phyloP scores from a whole-genome alignment of 2,888 invertebrate species.

The Dynastes grantii region DNA sequence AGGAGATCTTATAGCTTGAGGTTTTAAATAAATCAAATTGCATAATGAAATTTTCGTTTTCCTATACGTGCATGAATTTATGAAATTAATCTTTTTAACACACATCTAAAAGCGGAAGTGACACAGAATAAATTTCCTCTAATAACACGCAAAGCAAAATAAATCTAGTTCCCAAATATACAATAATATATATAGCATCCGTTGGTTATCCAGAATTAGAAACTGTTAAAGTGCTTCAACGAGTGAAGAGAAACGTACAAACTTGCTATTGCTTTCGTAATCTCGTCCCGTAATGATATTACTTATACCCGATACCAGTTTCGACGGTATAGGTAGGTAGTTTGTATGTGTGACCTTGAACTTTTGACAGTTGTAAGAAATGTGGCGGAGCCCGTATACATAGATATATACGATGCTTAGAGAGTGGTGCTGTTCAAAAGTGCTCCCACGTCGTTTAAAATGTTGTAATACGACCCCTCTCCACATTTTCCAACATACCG shows the following conservation, averaged over 20 bases:
- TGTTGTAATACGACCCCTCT: constrained; percentile 40
- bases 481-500: neutral
- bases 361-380: constrained; percentile 47
- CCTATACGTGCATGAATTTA: no score
- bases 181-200: no score
- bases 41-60: neutral
- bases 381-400: constrained; percentile 28
- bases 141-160: no score
- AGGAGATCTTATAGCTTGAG: no score
- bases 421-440: constrained; percentile 36
- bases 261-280: constrained; percentile 21
- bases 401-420: neutral
- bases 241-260: no score
- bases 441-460: constrained; percentile 42
- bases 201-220: no score
- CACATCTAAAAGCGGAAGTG: no score
- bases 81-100: no score
- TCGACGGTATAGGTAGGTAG: constrained; percentile 5
- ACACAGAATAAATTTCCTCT: no score
- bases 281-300: neutral
- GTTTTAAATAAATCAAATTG: constrained; percentile 3
- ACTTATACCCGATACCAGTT: constrained; percentile 22
- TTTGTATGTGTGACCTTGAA: constrained; percentile 47
- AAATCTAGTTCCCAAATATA: no score
- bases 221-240: no score